Conservation (phyloP, 2,113 vertebrate species). For the Loxodonta africana region DNA sequence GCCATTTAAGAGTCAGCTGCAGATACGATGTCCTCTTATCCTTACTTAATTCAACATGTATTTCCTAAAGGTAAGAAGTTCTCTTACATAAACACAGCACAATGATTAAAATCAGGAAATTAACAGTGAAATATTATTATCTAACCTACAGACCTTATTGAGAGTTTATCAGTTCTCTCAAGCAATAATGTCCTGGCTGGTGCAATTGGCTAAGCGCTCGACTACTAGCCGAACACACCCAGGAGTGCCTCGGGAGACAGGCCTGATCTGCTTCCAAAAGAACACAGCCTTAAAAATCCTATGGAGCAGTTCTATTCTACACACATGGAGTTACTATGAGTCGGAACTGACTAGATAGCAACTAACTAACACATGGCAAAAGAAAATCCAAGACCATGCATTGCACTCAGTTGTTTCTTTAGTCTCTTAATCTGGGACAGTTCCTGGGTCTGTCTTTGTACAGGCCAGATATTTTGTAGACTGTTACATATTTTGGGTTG, state of each 20-base stretch:
- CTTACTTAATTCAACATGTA: neutral
- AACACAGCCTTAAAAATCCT: no score
- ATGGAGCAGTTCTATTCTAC: no score
- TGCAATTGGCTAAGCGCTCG: neutral
- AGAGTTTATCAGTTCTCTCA: neutral
- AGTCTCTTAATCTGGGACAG: neutral
- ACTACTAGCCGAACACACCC: neutral
- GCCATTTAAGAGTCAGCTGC: neutral
- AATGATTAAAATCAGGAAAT: constrained; percentile 26
- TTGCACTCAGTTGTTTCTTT: neutral
- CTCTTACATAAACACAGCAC: neutral
- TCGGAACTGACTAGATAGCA: no score
- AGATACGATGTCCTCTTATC: neutral
- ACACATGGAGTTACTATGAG: no score
- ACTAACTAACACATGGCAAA: no score
- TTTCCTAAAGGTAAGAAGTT: constrained; percentile 57
- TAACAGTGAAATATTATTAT: constrained; percentile 18
- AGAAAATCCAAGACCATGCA: no score
- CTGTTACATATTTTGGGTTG: neutral
- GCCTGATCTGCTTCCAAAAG: no score
- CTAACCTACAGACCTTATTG: neutral
- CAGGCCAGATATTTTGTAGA: neutral
- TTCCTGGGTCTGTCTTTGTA: neutral
- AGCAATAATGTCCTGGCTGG: neutral
- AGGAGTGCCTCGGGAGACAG: neutral